These are phyloP conservation scores for Podiceps cristatus DNA, from an alignment of 2,113 vertebrate genomes.

Conservation along the genomic window DNA sequence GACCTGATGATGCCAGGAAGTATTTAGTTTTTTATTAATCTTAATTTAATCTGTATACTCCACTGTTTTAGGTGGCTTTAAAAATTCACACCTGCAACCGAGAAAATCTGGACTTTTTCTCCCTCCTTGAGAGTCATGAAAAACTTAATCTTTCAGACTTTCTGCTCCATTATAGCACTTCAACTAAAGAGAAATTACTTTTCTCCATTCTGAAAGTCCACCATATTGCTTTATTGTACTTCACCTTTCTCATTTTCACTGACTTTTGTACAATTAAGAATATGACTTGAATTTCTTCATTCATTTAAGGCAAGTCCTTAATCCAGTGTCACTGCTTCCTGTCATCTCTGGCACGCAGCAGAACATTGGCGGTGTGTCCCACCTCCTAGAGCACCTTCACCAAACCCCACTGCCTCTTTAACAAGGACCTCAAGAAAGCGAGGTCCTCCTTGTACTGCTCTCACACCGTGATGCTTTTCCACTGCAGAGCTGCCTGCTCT, in stretches of 20 bases:
- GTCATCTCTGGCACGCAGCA: neutral
- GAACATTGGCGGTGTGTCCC: fast-evolving
- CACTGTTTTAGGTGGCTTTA: neutral
- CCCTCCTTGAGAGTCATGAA: neutral
- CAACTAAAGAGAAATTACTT: neutral
- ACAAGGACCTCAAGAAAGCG: neutral
- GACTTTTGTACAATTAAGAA: neutral
- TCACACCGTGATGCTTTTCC: neutral
- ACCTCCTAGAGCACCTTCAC: neutral
- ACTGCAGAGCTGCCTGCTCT: neutral
- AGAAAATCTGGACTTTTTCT: neutral
- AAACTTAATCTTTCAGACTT: neutral
- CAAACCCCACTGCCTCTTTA: neutral
- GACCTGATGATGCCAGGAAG: neutral
- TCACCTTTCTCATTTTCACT: neutral
- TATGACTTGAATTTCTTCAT: neutral
- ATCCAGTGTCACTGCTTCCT: neutral
- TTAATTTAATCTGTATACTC: neutral
- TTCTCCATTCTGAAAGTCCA: neutral
- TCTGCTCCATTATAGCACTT: neutral
- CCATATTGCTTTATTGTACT: neutral
- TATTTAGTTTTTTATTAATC: neutral
- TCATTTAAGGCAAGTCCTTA: neutral
- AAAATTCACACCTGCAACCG: neutral
- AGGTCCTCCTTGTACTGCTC: neutral